Evolutionary conservation across 2,797 vertebrate species (phyloP), one percentile per base, ranked within the genome.

Genomic region (Sebastes hopkinsi): DNA sequence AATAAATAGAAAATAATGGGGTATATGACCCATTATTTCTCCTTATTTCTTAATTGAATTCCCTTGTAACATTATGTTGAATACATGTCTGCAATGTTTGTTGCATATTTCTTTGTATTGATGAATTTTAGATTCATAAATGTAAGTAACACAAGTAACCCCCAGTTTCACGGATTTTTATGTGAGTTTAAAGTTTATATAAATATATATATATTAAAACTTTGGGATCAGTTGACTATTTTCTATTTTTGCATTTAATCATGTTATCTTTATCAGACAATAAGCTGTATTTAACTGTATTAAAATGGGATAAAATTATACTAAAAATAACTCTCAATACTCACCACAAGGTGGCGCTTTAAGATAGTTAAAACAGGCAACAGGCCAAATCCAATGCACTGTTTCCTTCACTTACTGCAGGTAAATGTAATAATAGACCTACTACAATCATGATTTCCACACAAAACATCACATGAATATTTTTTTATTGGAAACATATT

Each of bases 401-500:
- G 34, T 14, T 1, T 27, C 32, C 2, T 64, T 22, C 6, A 25
- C 3, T 20, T 16, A 64, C 20, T 67, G 2, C 2, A 46, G 20
- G 59, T 27, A 58, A 3, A 29, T 2, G 3, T 23, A 42, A 23
- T 38, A 2, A 27, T 46, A 46, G 6, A 8, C 42, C 42, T 23
- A 10, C 18, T 55, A 6, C 5, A 62, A 25, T 55, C 1, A 10
- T 27, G 25, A 54, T 32, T 69, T 69, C 23, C 36, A 73, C 29
- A 79, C 13, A 22, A 72, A 68, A 60, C 4, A n/a, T 14, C 11
- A 69, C 14, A 61, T 22, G 1, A 72, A 16, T 2, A 34, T 18
- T 77, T 64, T 76, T 87, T 92, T 86, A 86, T 82, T 86, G 69
- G 64, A 90, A 92, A 93, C 70, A 82, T 82, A 59, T 93, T 80